Conservation (phyloP, 2,797 vertebrate species). For the Hypotaenidia philippensis region DNA sequence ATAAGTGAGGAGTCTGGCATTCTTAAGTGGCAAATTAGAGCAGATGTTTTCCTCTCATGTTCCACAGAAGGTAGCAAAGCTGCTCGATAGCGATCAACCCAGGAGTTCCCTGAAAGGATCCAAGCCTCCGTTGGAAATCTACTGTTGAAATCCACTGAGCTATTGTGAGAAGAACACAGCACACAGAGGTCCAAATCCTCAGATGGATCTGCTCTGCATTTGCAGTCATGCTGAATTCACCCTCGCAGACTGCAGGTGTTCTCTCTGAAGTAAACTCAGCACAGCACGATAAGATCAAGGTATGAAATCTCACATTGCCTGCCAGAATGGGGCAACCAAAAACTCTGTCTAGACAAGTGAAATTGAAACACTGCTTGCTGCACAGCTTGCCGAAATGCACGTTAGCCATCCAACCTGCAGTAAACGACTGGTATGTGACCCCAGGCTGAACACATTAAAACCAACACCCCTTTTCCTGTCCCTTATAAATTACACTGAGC, state of each 20-base stretch:
- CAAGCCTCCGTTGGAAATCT: neutral
- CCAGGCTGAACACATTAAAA: neutral
- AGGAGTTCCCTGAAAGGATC: neutral
- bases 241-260: slow-evolving; percentile 30
- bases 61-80: neutral
- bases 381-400: neutral
- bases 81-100: rapidly evolving
- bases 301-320: slow-evolving; percentile 43
- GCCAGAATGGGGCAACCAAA: slow-evolving; percentile 43
- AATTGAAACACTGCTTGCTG: slow-evolving; percentile 37
- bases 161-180: neutral
- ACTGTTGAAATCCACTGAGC: neutral
- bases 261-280: slow-evolving; percentile 16
- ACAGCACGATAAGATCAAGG: slow-evolving; percentile 22
- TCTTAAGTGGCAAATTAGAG: neutral
- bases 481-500: neutral
- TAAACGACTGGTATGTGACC: neutral
- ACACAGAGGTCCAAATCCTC: neutral
- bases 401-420: neutral
- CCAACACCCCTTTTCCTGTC: neutral
- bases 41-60: neutral
- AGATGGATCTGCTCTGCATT: neutral
- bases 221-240: neutral
- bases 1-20: neutral
- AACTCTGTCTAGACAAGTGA: slow-evolving; percentile 60